phyloP scores from a whole-genome alignment of 2,888 invertebrate species.

The Leucophenga montana region DNA sequence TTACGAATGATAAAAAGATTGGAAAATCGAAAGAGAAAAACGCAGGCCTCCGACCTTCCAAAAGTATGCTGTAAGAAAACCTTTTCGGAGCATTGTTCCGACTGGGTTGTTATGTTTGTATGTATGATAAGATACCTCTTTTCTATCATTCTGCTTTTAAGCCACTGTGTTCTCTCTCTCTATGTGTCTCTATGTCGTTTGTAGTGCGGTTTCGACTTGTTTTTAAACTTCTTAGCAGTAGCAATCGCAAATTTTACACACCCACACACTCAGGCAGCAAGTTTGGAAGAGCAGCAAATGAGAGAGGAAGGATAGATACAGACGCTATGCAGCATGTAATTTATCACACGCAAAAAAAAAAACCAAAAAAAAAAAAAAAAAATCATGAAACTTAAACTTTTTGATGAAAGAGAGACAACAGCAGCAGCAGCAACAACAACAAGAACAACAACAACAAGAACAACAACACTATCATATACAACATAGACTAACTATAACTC shows the following conservation, averaged over 20 bases:
- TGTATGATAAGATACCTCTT: neutral
- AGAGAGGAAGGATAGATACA: conserved; percentile 19
- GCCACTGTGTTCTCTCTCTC: neutral
- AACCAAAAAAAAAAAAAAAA: conserved; percentile 34
- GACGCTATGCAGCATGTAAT: conserved; percentile 54
- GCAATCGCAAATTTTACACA: conserved; percentile 27
- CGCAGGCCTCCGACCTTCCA: too few species aligned
- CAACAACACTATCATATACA: neutral
- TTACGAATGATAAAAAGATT: too few species aligned
- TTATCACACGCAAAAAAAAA: conserved; percentile 61
- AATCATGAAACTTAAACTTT: conserved; percentile 9
- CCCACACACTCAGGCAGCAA: conserved; percentile 27
- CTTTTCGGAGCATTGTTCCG: too few species aligned
- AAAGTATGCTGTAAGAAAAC: too few species aligned
- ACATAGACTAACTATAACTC: neutral
- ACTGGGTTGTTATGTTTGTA: neutral
- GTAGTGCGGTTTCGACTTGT: conserved; percentile 46
- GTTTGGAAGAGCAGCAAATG: neutral
- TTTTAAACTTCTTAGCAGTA: conserved; percentile 26
- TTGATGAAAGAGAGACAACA: conserved; percentile 32
- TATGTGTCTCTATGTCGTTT: conserved; percentile 29
- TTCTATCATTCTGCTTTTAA: conserved; percentile 12
- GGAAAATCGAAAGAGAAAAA: too few species aligned
- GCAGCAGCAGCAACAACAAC: conserved; percentile 13
- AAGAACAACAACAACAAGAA: conserved; percentile 7